These are phyloP conservation scores for Osmerus eperlanus DNA, from an alignment of 2,113 vertebrate species.

Conservation along the genomic window DNA sequence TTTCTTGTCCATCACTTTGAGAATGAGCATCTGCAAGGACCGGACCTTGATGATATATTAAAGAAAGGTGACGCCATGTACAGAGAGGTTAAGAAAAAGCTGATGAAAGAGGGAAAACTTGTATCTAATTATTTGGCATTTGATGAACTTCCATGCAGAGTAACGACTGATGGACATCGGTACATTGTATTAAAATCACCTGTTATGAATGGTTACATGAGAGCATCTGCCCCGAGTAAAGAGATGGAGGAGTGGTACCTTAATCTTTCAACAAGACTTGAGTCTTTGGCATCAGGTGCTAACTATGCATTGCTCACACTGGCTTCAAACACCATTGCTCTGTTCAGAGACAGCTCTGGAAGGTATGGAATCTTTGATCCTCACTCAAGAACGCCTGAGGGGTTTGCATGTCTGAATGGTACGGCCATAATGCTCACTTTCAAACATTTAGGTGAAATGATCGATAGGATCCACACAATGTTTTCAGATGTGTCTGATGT, in stretches of 20 bases:
- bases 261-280: background rate
- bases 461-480: background rate
- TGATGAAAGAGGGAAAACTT: too few species aligned
- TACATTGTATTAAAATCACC: background rate
- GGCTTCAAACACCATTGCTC: background rate
- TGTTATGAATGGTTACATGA: background rate
- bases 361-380: background rate
- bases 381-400: background rate
- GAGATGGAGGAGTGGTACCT: background rate
- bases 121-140: too few species aligned
- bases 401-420: background rate
- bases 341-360: background rate
- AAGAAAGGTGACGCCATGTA: too few species aligned
- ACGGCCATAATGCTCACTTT: conserved; percentile 6
- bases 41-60: too few species aligned
- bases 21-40: too few species aligned
- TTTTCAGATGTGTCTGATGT: background rate
- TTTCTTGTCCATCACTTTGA: too few species aligned
- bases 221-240: background rate
- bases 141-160: too few species aligned
- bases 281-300: background rate
- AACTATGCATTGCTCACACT: background rate
- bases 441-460: conserved; percentile 1
- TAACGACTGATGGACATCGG: too few species aligned
- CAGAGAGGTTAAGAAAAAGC: too few species aligned